Percentiles rank a stretch among this genome's conserved stretches.
Conservation (phyloP, 2,888 invertebrate species). For the Drosophila mettleri region DNA sequence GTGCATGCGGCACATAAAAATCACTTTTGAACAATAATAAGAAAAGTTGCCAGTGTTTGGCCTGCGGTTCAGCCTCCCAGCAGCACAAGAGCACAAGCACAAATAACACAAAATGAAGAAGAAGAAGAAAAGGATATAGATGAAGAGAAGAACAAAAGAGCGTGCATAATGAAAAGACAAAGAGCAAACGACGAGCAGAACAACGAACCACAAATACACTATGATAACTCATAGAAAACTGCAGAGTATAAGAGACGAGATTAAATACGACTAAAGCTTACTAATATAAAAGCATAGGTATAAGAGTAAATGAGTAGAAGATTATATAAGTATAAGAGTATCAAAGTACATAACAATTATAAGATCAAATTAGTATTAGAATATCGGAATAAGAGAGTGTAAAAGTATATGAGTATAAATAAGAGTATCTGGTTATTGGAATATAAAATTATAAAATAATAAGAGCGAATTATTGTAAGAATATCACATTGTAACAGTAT, state of each 20-base stretch:
- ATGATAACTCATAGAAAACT: neutral
- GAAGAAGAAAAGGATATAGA: neutral
- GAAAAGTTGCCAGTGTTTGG: conserved; percentile 73
- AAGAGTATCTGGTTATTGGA: too few species aligned
- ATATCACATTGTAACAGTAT: too few species aligned
- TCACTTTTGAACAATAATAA: conserved; percentile 69
- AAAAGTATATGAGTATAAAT: neutral
- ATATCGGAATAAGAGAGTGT: neutral
- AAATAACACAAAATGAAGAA: conserved; percentile 23
- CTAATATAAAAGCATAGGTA: neutral
- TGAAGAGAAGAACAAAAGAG: conserved; percentile 1
- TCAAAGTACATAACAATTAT: neutral
- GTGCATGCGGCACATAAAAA: conserved; percentile 44
- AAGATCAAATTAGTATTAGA: too few species aligned
- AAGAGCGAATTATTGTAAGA: too few species aligned
- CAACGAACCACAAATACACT: neutral
- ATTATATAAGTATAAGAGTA: neutral
- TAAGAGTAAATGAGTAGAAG: neutral
- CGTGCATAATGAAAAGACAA: conserved; percentile 11
- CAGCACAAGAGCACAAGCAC: conserved; percentile 28
- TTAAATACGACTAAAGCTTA: too few species aligned
- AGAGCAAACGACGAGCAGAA: neutral
- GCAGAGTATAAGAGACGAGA: neutral
- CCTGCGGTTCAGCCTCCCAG: conserved; percentile 58
- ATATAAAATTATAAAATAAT: too few species aligned